Conservation (phyloP, 1,140 invertebrate species). For the Cylas formicarius region DNA sequence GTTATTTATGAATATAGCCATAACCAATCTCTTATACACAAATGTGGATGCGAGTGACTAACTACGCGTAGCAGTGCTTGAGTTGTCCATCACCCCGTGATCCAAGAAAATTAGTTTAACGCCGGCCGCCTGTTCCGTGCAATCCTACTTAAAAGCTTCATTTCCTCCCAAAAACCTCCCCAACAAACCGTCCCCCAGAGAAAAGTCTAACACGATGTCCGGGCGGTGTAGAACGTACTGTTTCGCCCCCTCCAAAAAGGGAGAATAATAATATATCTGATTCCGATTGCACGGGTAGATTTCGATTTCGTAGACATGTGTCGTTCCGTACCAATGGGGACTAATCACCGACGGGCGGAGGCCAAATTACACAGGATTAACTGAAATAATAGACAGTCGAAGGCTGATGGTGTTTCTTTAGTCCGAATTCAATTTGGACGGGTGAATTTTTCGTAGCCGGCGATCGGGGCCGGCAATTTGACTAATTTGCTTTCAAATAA, state of each 20-base stretch:
- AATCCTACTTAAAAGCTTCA: constrained; percentile 6
- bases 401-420: too few relatives aligned
- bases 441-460: constrained; percentile 11
- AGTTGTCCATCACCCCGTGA: too few relatives aligned
- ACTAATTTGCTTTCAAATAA: not conserved
- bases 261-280: constrained; percentile 24
- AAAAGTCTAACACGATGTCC: not conserved
- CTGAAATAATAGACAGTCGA: constrained; percentile 20
- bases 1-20: too few relatives aligned
- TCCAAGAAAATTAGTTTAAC: too few relatives aligned
- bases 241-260: constrained; percentile 3
- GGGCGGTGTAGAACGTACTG: constrained; percentile 2
- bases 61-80: too few relatives aligned
- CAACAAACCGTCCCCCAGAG: not conserved
- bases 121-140: too few relatives aligned
- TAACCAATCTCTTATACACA: too few relatives aligned
- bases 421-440: too few relatives aligned
- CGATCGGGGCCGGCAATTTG: not conserved
- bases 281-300: constrained; percentile 23
- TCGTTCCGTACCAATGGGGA: constrained; percentile 22
- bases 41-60: too few relatives aligned
- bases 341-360: constrained; percentile 15
- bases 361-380: constrained; percentile 25
- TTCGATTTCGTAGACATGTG: constrained; percentile 25
- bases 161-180: constrained; percentile 6